phyloP scores from a whole-genome alignment of 2,888 invertebrate genomes.

The Seira musarum region DNA sequence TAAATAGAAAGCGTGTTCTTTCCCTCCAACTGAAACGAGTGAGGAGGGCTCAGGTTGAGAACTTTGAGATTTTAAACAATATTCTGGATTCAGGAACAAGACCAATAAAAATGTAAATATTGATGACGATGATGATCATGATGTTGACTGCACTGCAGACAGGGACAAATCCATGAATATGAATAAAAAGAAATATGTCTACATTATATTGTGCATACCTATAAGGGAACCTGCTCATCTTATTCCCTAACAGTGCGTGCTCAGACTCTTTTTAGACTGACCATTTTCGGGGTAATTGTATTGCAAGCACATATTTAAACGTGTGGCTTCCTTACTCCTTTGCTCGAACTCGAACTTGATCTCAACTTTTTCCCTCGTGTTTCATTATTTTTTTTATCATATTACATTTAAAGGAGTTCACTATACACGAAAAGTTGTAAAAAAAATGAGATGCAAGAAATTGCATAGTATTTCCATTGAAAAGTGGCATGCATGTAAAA shows the following conservation, averaged over 20 bases:
- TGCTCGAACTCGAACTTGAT: not conserved
- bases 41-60: not conserved
- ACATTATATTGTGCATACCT: too few relatives aligned
- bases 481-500: not conserved
- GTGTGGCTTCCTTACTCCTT: slow-evolving; percentile 6
- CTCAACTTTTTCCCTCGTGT: not conserved
- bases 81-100: slow-evolving; percentile 59
- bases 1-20: slow-evolving; percentile 21
- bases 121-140: slow-evolving; percentile 33
- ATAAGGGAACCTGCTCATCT: not conserved
- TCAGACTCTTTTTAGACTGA: not conserved
- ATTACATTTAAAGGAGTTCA: too few relatives aligned
- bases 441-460: not conserved
- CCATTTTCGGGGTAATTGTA: slow-evolving; percentile 1
- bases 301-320: not conserved
- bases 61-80: slow-evolving; percentile 30
- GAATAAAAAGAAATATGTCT: not conserved
- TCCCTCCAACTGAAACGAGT: slow-evolving; percentile 5
- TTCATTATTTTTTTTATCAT: not conserved
- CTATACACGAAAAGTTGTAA: not conserved
- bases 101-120: slow-evolving; percentile 63
- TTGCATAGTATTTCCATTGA: not conserved
- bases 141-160: slow-evolving; percentile 19
- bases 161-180: slow-evolving; percentile 22
- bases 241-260: too few relatives aligned